A percentile compares a stretch with the other conserved stretches of the same genome.
Evolutionary conservation across 2,888 invertebrate genomes (phyloP).

Genomic region (Agrochola macilenta): DNA sequence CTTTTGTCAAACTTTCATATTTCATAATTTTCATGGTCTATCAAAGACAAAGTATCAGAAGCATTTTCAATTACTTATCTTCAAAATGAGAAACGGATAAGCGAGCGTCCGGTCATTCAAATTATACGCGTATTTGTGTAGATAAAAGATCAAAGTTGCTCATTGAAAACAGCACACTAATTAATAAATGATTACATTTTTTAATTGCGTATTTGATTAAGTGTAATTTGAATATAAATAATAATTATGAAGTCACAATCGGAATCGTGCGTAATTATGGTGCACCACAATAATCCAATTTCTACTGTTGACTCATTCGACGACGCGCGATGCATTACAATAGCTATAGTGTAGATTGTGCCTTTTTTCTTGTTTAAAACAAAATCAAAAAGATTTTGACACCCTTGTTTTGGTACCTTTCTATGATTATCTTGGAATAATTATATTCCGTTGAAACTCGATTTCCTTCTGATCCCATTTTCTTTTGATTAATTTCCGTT

Average conservation of each 20-base stretch:
- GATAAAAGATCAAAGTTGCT: constrained; percentile 36
- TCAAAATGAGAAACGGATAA: constrained; percentile 23
- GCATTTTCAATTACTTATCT: constrained; percentile 28
- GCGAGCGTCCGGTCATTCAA: constrained; percentile 34
- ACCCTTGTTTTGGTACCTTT: neutral
- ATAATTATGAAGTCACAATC: constrained; percentile 17
- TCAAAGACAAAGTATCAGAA: neutral
- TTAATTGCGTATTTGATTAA: constrained; percentile 19
- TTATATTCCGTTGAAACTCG: neutral
- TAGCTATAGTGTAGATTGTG: constrained; percentile 1
- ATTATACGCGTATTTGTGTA: constrained; percentile 41
- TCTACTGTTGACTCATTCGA: constrained; percentile 47
- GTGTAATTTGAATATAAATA: constrained; percentile 36
- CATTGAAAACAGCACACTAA: constrained; percentile 21
- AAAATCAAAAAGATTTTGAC: neutral
- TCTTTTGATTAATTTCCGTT: constrained; percentile 4
- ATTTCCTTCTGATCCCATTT: neutral
- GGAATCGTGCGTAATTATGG: constrained; percentile 35
- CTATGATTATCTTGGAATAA: neutral
- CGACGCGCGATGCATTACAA: constrained; percentile 30
- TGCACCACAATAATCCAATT: constrained; percentile 50
- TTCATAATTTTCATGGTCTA: neutral
- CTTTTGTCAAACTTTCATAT: neutral
- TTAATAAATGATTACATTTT: constrained; percentile 21
- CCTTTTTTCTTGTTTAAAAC: constrained; percentile 20